Evolutionary conservation across 2,888 invertebrate species (phyloP), one percentile per base, ranked within the genome.

Genomic region (Agelastica alni): DNA sequence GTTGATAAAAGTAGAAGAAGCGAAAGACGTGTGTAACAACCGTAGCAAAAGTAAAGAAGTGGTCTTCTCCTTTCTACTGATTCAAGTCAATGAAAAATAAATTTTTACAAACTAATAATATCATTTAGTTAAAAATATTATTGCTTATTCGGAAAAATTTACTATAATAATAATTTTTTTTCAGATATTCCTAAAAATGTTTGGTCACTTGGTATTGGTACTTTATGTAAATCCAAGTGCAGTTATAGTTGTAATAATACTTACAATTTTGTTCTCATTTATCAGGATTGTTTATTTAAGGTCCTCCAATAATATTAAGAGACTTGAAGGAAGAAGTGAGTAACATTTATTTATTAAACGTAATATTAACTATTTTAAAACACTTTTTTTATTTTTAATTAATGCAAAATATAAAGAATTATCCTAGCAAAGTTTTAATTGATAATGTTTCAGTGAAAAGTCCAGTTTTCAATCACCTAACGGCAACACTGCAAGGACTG

Each of bases 391-490:
- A n/a, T n/a, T n/a, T n/a, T n/a, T n/a, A n/a, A n/a, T n/a, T n/a
- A n/a, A n/a, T n/a, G n/a, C n/a, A n/a, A n/a, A n/a, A n/a, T n/a
- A n/a, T n/a, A n/a, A n/a, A n/a, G n/a, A n/a, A n/a, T n/a, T n/a
- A n/a, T n/a, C n/a, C n/a, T n/a, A n/a, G n/a, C n/a, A n/a, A n/a
- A n/a, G n/a, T n/a, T n/a, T n/a, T n/a, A n/a, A n/a, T n/a, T n/a
- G n/a, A n/a, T 22, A 26, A 7, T 10, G 2, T 63, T 71, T 44
- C 77, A 91, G 91, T 88, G 57, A 82, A 89, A 52, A 90, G 90
- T 66, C 93, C 93, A 0, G 87, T 93, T 0, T 91, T 89, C 71
- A 83, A 88, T 1, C 91, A 92, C 72, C 77, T 93, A 20, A 88
- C 85, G 67, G 86, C 90, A 3, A 85, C 88, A 0, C 79, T 93